Evolutionary conservation across 2,888 invertebrate species (phyloP), one percentile per base, ranked within the genome.

Genomic region (Salticus scenicus): DNA sequence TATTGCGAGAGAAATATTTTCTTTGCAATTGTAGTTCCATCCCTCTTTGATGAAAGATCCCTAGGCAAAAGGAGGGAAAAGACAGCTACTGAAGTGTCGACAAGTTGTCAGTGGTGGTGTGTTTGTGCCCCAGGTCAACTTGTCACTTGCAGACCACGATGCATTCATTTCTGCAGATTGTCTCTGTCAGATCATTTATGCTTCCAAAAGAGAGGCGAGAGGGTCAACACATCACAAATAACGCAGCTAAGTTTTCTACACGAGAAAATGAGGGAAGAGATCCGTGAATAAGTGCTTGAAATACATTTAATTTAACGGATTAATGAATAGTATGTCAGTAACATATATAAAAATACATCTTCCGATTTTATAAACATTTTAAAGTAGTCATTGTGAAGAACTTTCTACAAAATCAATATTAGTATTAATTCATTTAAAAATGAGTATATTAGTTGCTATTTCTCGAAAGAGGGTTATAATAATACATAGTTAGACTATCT

Each of bases 101-200:
- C 83, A 83, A 77, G 72, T 77, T 83, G 83, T 84, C 83, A 84
- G 72, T 76, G 67, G 72, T 67, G 83, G 83, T 84, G 83, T 84
- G 83, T 84, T 78, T 84, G 77, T 77, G 69, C 83, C 83, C 83
- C 67, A 24, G 72, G 77, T 77, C 77, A 57, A 37, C 72, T 84
- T 84, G 83, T 84, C 83, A 84, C 77, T 78, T 73, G 73, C 83
- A 84, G 83, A 47, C 82, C 72, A 77, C 83, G 78, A 84, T 78
- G 77, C 83, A 77, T 84, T 84, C 83, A 84, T 84, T 72, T 41
- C 24, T 12, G 20, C 24, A 20, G 20, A 24, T 57, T 24, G 57
- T 57, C 24, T 57, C 24, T 57, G 57, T 57, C 57, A 57, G 1
- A 24, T 24, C 57, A 57, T 57, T 57, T 57, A 57, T 57, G 57